Evolutionary conservation across 2,113 vertebrate species (phyloP).

Genomic region (Zosterops borbonicus): DNA sequence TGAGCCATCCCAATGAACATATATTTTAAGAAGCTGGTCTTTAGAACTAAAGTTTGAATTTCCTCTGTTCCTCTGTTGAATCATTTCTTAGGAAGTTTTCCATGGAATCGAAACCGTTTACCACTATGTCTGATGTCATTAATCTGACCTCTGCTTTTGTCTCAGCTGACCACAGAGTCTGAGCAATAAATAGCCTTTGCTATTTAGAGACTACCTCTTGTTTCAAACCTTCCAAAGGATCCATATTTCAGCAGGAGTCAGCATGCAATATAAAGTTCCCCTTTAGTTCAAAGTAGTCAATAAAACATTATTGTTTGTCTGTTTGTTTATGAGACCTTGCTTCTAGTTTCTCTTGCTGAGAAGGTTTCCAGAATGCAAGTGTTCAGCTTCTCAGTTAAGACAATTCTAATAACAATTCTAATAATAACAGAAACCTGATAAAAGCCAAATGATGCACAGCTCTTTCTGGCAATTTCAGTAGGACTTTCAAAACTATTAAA

Average conservation of each 20-base stretch:
- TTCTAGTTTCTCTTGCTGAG: neutral
- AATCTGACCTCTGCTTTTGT: constrained; percentile 55
- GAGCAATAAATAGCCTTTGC: constrained; percentile 2
- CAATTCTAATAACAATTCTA: neutral
- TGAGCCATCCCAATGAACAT: neutral
- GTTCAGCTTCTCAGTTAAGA: neutral
- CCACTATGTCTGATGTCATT: neutral
- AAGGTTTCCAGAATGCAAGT: neutral
- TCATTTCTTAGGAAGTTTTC: constrained; percentile 7
- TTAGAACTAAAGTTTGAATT: neutral
- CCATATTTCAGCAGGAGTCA: constrained; percentile 14
- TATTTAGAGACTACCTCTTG: neutral
- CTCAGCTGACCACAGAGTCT: constrained; percentile 34
- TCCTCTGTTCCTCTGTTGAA: neutral
- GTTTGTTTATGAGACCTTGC: neutral
- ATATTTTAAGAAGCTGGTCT: neutral
- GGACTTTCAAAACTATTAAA: neutral
- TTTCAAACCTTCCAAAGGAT: constrained; percentile 21
- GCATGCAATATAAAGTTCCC: neutral
- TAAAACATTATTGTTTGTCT: neutral
- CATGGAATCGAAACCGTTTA: neutral
- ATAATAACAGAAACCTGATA: neutral
- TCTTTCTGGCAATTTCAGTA: neutral
- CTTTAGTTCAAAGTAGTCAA: neutral
- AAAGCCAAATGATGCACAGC: neutral